phyloP scores from a whole-genome alignment of 2,113 vertebrate species.

The Triplophysa tibetana region DNA sequence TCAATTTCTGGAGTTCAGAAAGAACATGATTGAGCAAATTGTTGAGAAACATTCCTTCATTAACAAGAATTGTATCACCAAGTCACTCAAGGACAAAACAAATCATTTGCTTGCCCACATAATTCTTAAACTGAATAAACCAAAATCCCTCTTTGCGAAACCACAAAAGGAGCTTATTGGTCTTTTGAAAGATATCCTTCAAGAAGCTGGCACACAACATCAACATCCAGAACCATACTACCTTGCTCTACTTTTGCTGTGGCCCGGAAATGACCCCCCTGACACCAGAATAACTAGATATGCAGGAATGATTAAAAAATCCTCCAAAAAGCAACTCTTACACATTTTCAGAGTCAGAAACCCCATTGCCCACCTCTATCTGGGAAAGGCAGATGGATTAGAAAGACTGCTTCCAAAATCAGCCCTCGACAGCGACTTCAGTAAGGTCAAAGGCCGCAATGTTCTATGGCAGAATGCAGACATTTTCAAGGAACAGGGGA shows the following conservation, averaged over 20 bases:
- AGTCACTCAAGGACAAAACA: constrained; percentile 48
- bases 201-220: constrained; percentile 40
- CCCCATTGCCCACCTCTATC: constrained; percentile 56
- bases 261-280: constrained; percentile 50
- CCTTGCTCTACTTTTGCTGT: constrained; percentile 61
- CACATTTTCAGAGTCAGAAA: constrained; percentile 41
- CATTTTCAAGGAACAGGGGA: constrained; percentile 58
- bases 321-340: constrained; percentile 14
- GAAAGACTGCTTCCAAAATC: constrained; percentile 58
- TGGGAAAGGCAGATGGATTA: constrained; percentile 50
- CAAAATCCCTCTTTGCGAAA: constrained; percentile 47
- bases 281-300: constrained; percentile 52
- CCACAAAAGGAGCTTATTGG: background rate
- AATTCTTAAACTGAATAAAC: constrained; percentile 48
- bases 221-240: constrained; percentile 61
- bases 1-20: constrained; percentile 46
- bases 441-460: background rate
- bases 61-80: background rate
- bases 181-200: constrained; percentile 50
- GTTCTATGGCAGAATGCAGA: constrained; percentile 57
- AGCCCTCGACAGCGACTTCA: constrained; percentile 50
- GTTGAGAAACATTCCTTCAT: constrained; percentile 51
- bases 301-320: constrained; percentile 50
- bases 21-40: constrained; percentile 7
- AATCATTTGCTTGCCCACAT: constrained; percentile 63